Percentiles rank a stretch among this genome's conserved stretches.
Conservation (phyloP, 2,113 vertebrate genomes). For the Otis tarda region DNA sequence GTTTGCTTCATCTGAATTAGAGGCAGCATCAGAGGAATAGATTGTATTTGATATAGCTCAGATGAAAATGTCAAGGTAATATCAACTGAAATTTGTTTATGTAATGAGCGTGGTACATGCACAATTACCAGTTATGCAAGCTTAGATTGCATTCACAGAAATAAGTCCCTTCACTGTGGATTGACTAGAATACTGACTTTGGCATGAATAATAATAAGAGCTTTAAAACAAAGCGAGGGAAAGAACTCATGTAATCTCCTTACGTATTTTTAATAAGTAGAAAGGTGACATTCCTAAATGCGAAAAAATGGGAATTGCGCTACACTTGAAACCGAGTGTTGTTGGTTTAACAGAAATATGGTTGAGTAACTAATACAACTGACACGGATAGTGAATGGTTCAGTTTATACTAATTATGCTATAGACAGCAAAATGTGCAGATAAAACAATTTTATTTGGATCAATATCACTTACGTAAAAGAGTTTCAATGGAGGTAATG, state of each 20-base stretch:
- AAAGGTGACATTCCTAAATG: neutral
- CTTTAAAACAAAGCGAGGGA: neutral
- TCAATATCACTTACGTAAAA: neutral
- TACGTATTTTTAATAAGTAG: neutral
- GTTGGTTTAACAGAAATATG: neutral
- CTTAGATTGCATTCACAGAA: neutral
- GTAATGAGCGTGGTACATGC: neutral
- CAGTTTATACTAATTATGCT: neutral
- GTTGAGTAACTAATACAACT: neutral
- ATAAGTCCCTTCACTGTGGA: neutral
- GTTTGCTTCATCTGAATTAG: neutral
- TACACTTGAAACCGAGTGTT: neutral
- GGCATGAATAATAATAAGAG: neutral
- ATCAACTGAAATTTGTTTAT: neutral
- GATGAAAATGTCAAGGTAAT: neutral
- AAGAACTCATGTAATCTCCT: neutral
- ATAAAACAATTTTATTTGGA: neutral
- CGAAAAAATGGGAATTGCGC: neutral
- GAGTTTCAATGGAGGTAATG: neutral
- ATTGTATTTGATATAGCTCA: neutral
- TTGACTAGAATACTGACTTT: neutral
- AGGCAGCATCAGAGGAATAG: neutral
- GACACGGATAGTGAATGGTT: neutral
- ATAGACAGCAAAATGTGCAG: neutral
- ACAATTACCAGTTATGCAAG: neutral